Conservation (phyloP, 2,113 vertebrate species). For the Antigone vipio region DNA sequence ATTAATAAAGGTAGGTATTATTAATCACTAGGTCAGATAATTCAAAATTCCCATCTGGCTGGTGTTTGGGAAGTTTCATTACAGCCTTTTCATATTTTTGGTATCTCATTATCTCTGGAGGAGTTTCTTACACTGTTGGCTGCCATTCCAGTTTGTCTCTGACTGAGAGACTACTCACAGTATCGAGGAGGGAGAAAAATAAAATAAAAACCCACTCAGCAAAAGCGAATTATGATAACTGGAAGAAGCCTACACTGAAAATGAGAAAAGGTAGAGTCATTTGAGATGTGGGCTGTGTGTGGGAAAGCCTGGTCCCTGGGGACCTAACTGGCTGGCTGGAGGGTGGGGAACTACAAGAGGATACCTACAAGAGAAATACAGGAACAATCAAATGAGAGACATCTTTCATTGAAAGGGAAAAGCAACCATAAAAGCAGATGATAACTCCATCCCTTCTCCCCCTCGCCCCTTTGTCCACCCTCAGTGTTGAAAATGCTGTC, state of each 20-base stretch:
- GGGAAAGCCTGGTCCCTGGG: background rate
- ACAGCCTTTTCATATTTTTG: background rate
- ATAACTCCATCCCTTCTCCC: background rate
- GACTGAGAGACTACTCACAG: slow-evolving; percentile 2
- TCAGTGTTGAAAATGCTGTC: background rate
- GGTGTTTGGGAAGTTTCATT: background rate
- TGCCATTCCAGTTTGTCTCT: background rate
- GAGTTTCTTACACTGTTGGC: slow-evolving; percentile 9
- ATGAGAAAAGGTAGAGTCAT: background rate
- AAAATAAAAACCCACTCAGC: slow-evolving; percentile 25
- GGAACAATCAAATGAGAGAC: background rate
- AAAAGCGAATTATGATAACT: background rate
- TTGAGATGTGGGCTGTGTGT: background rate
- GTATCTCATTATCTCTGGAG: background rate
- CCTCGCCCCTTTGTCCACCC: background rate
- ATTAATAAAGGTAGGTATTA: background rate
- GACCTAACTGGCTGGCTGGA: background rate
- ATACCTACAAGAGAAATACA: background rate
- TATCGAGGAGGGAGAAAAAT: background rate
- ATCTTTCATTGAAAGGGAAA: background rate
- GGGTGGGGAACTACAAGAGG: background rate
- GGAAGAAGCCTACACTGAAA: background rate
- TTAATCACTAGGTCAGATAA: background rate
- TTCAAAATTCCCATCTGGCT: background rate
- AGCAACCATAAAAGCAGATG: background rate